Conservation (phyloP, 2,888 invertebrate genomes). For the Plusia festucae region DNA sequence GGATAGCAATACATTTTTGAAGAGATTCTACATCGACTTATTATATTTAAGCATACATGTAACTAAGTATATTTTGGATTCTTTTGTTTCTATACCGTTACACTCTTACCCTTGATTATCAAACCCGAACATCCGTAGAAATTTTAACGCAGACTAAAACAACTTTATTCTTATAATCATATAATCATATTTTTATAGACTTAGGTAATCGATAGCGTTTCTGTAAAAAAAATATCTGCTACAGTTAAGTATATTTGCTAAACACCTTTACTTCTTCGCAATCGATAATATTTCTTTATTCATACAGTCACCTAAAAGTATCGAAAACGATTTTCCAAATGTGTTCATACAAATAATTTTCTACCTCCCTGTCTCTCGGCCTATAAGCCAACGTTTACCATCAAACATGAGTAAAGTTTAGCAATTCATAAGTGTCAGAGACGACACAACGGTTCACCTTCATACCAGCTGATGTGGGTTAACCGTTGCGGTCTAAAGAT, state of each 20-base stretch:
- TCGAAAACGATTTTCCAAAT: background rate
- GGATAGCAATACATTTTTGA: background rate
- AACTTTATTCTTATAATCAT: no score
- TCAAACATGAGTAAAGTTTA: conserved; percentile 38
- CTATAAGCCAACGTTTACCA: conserved; percentile 6
- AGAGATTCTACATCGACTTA: no score
- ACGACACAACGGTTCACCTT: conserved; percentile 64
- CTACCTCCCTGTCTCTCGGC: background rate
- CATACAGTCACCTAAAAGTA: background rate
- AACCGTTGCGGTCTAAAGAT: conserved; percentile 52
- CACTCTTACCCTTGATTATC: no score
- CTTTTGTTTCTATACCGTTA: no score
- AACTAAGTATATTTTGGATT: no score
- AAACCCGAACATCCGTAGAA: no score
- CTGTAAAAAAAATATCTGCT: no score
- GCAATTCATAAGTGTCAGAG: conserved; percentile 67
- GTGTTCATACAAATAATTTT: background rate
- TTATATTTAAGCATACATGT: no score
- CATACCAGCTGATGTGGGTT: conserved; percentile 56
- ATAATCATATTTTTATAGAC: no score
- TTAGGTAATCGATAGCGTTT: no score
- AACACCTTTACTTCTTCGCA: background rate
- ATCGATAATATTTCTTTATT: background rate
- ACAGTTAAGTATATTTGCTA: no score
- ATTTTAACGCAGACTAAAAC: no score